Evolutionary conservation across 2,888 invertebrate genomes (phyloP).

Genomic region (Aleiodes leptofemur): DNA sequence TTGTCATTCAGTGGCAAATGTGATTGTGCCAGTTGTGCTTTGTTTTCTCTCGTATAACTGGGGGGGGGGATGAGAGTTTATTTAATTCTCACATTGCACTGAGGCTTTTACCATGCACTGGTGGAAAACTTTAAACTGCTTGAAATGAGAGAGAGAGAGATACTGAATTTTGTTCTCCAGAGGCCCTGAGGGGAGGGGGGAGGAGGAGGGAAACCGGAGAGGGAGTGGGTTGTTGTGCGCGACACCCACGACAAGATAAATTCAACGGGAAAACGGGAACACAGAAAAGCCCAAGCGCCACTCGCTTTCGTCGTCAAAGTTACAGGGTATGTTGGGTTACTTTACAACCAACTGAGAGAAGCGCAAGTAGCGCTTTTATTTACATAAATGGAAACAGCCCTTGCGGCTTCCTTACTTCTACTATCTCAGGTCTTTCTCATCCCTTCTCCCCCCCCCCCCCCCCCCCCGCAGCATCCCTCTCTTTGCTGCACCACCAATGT

Average conservation of each 20-base stretch:
- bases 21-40: conserved; percentile 24
- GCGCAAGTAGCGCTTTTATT: conserved; percentile 41
- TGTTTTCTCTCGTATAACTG: conserved; percentile 8
- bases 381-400: conserved; percentile 49
- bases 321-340: conserved; percentile 38
- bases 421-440: background rate
- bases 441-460: background rate
- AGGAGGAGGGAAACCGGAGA: conserved; percentile 2
- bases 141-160: background rate
- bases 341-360: conserved; percentile 32
- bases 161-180: conserved; percentile 1
- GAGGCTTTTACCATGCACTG: conserved; percentile 28
- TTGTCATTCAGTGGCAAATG: conserved; percentile 20
- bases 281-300: conserved; percentile 11
- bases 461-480: conserved; percentile 1
- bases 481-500: too few relatives aligned
- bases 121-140: conserved; percentile 13
- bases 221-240: conserved; percentile 27
- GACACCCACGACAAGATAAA: conserved; percentile 45
- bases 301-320: conserved; percentile 41
- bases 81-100: conserved; percentile 33
- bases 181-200: conserved; percentile 14
- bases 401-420: conserved; percentile 41
- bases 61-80: conserved; percentile 22
- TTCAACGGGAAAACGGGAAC: conserved; percentile 38